Conservation (phyloP, 2,113 vertebrate genomes). For the Gambusia affinis region DNA sequence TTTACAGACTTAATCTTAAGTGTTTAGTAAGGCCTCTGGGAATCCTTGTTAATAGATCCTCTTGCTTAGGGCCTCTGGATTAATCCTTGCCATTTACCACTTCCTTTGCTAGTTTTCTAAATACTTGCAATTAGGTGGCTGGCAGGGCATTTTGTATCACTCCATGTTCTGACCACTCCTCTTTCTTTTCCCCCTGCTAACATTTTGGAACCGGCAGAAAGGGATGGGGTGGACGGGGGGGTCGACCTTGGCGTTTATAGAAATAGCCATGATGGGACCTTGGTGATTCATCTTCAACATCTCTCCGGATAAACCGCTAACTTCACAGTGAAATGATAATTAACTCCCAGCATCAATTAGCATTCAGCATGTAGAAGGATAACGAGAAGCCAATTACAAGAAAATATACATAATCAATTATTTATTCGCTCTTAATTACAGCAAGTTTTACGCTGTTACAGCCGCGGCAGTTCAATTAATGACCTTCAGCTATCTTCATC, state of each 20-base stretch:
- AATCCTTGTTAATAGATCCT: conserved; percentile 76
- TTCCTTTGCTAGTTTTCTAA: conserved; percentile 79
- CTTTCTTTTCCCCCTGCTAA: conserved; percentile 15
- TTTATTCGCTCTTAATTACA: conserved; percentile 81
- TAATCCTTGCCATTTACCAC: conserved; percentile 76
- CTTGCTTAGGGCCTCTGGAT: conserved; percentile 77
- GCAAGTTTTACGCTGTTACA: conserved; percentile 75
- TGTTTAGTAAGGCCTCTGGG: conserved; percentile 76
- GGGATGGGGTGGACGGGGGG: neutral
- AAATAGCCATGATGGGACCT: conserved; percentile 50
- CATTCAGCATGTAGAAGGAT: conserved; percentile 70
- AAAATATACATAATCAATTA: conserved; percentile 82
- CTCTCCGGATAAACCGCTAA: conserved; percentile 46
- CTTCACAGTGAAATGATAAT: conserved; percentile 74
- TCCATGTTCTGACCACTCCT: conserved; percentile 63
- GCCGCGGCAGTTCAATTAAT: conserved; percentile 78
- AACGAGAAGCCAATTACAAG: conserved; percentile 78
- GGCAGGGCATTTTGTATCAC: conserved; percentile 63
- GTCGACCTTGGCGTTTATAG: conserved; percentile 57
- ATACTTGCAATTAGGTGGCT: conserved; percentile 79
- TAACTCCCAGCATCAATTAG: conserved; percentile 77
- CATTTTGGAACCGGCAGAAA: conserved; percentile 20
- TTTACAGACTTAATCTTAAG: conserved; percentile 67
- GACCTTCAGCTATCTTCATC: conserved; percentile 81
- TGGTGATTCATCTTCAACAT: conserved; percentile 55